Conservation (phyloP, 2,113 vertebrate genomes). For the Thalassoma bifasciatum region DNA sequence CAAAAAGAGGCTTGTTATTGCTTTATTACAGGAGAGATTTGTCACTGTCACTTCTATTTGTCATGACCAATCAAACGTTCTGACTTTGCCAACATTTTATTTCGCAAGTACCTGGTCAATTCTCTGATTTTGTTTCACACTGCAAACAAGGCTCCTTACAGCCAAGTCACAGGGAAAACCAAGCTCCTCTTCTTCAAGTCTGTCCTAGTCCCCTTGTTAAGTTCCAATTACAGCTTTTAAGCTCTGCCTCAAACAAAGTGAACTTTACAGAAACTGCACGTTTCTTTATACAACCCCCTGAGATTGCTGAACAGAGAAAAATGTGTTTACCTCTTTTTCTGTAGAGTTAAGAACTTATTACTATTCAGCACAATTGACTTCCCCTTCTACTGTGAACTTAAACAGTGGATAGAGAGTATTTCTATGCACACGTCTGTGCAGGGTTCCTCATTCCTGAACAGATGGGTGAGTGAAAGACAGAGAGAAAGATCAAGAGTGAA, state of each 20-base stretch:
- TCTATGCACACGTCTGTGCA: slow-evolving; percentile 24
- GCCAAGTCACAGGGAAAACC: neutral
- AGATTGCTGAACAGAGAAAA: neutral
- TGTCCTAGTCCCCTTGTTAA: neutral
- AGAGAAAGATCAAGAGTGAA: slow-evolving; percentile 57
- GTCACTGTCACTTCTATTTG: neutral
- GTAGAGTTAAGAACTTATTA: neutral
- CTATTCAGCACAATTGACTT: neutral
- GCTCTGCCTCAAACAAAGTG: neutral
- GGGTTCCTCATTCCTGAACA: slow-evolving; percentile 70
- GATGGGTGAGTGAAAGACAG: slow-evolving; percentile 72
- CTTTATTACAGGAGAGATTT: no score
- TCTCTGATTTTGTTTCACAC: neutral
- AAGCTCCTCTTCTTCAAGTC: neutral
- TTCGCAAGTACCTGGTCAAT: neutral
- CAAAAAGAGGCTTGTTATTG: no score
- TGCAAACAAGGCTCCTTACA: neutral
- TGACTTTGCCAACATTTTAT: neutral
- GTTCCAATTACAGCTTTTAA: neutral
- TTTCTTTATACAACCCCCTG: neutral
- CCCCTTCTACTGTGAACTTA: slow-evolving; percentile 5
- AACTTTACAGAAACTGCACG: neutral
- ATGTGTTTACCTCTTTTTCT: neutral
- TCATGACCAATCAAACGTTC: no score
- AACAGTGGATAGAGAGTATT: slow-evolving; percentile 31